Percentiles rank a stretch among this genome's conserved stretches.
Conservation (phyloP, 2,113 vertebrate species). For the Sus scrofa region DNA sequence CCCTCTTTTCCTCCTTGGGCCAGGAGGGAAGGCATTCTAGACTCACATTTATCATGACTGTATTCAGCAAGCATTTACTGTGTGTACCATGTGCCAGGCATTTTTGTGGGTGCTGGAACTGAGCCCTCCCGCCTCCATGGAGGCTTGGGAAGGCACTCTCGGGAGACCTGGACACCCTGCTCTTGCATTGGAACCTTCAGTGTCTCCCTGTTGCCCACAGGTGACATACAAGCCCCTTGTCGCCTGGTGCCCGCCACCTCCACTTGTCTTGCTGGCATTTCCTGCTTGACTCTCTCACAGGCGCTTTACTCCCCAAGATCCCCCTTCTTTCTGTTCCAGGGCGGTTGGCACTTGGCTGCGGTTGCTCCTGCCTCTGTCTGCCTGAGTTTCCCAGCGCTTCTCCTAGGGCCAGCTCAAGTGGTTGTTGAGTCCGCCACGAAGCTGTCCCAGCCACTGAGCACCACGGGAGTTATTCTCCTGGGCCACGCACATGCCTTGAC, state of each 20-base stretch:
- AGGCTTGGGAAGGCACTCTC: background rate
- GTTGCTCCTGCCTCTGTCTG: background rate
- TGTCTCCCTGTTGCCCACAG: background rate
- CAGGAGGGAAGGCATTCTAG: background rate
- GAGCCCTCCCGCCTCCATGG: too few species aligned
- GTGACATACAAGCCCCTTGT: background rate
- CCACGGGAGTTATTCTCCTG: too few species aligned
- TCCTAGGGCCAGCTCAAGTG: background rate
- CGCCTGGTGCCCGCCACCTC: background rate
- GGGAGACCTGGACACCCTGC: background rate
- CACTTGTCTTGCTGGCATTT: background rate
- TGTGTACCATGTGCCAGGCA: fast-evolving
- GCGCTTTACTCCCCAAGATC: fast-evolving
- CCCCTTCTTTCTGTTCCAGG: background rate
- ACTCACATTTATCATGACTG: background rate
- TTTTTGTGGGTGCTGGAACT: background rate
- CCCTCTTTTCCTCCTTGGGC: background rate
- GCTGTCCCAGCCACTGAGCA: background rate
- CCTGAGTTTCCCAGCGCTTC: background rate
- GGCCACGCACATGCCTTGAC: background rate
- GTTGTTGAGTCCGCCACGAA: background rate
- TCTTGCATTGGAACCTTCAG: background rate
- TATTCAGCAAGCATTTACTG: background rate
- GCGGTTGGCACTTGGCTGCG: background rate
- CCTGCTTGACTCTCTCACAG: fast-evolving